Base-by-base conservation (phyloP, 2,888 invertebrate species). In the Chymomyza procnemis region DNA sequence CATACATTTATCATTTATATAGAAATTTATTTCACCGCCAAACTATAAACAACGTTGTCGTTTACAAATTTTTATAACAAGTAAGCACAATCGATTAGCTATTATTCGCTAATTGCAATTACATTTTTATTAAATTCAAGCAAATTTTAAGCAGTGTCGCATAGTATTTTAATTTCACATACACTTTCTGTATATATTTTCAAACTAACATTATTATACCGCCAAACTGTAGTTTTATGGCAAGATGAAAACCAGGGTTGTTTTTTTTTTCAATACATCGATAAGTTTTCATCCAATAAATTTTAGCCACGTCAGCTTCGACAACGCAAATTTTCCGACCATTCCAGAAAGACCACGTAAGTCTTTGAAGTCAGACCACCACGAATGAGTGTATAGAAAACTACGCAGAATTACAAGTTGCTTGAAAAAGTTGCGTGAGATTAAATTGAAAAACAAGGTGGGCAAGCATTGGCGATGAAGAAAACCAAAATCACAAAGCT, bases 301-400 rank as follows among this genome's bases (percentile, higher is more conserved):
- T 8, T 56, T 46, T 0, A 48, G 80, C 76, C 86, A 86, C 81
- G 81, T 86, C 87, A 86, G 67, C 82, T 64, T 67, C 79, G 16
- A 22, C 34, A 41, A 41, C 3, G 12, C 12, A 41, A 12, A 12
- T 41, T 41, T 41, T 41, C 34, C 55, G 34, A 6, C 83, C 75
- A 82, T 64, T 69, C 69, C 64, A 65, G 16, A 69, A 78, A 66
- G 67, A 65, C 68, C 80, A 85, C 80, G 85, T 41, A 41, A 3
- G 1, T 12, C 9, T 41, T 41, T 3, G 12, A 41, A 41, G 34
- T 41, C 34, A 41, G 34, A 12, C 34, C 34, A 41, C 34, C 34
- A 41, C 12, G 12, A 46, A n/a, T 60, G 47, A 41, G 54, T 59
- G 34, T 18, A 46, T 5, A n/a, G 18, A 47, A 1, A 61, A 47